phyloP scores from a whole-genome alignment of 2,888 invertebrate species.

The Acanthacorydalis orientalis region DNA sequence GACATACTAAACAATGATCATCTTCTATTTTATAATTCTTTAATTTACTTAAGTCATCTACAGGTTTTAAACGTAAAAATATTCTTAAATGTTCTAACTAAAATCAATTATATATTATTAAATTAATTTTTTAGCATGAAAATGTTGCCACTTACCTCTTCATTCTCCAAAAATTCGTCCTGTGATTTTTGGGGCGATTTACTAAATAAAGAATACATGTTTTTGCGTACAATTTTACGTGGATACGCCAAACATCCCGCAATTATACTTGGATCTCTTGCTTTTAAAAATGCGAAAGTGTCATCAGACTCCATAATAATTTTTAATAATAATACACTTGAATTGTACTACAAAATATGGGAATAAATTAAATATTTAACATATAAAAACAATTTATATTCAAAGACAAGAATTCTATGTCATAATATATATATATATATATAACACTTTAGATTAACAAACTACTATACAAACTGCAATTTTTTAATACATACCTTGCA shows the following conservation, averaged over 20 bases:
- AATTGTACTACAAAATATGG: too few relatives aligned
- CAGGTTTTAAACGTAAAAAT: conserved; percentile 10
- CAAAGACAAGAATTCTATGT: too few relatives aligned
- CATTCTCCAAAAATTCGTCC: not conserved
- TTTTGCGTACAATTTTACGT: not conserved
- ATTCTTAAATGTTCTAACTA: conserved; percentile 8
- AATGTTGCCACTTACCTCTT: not conserved
- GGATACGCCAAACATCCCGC: conserved; percentile 5
- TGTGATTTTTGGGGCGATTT: not conserved
- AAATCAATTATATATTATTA: not conserved
- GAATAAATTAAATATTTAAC: too few relatives aligned
- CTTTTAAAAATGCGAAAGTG: conserved; percentile 7
- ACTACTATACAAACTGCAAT: too few relatives aligned
- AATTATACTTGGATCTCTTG: conserved; percentile 11
- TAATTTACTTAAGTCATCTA: conserved; percentile 3
- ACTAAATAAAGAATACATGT: too few relatives aligned
- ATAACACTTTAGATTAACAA: too few relatives aligned
- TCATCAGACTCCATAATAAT: not conserved
- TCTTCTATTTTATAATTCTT: conserved; percentile 13
- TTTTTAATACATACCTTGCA: too few relatives aligned
- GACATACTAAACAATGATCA: conserved; percentile 11
- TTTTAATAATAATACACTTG: too few relatives aligned
- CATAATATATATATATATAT: too few relatives aligned
- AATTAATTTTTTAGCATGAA: too few relatives aligned
- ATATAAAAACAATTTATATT: too few relatives aligned